Evolutionary conservation across 2,888 invertebrate genomes (phyloP), one percentile per base, ranked within the genome.

Genomic region (Tinea semifulvella): DNA sequence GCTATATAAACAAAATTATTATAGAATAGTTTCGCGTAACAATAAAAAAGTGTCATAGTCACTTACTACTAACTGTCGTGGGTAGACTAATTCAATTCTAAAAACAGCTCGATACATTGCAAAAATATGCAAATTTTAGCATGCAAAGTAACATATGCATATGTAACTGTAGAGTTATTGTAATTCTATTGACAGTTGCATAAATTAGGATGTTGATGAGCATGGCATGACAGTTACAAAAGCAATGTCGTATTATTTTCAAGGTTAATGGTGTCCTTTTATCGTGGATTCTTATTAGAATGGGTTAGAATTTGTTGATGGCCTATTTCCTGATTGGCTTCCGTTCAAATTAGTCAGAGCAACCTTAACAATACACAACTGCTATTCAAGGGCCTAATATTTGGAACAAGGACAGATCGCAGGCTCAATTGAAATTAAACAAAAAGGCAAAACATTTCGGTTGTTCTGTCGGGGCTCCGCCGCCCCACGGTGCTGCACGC

Each of bases 391-490:
- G 31, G 13, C 2, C 13, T 13, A 31, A 31, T 13, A n/a, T 4
- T 31, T n/a, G 6, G 5, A 31, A 31, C 13, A 11, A 31, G 22
- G 22, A 19, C 13, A 11, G 13, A 8, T 17, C 7, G 2, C 20
- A 28, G 11, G 43, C 10, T n/a, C 35, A 31, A n/a, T 27, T 31
- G 31, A 31, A 31, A 13, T 11, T 14, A 31, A 31, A 31, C 31
- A 10, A 10, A 27, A 4, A 10, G 14, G 31, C 31, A 31, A n/a
- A 31, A 31, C 31, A 13, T 31, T 2, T 11, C n/a, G 11, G 26
- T 26, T n/a, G 26, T 6, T 26, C 13, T 14, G 14, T 31, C 14
- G 31, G 14, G 31, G 31, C 13, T 31, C 31, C 10, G 7, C 22
- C 6, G 22, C 8, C 6, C 22, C 5, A 22, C 5, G 22, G 42